Evolutionary conservation across 2,888 invertebrate genomes (phyloP), one percentile per base, ranked within the genome.

Genomic region (Aethes cnicana): DNA sequence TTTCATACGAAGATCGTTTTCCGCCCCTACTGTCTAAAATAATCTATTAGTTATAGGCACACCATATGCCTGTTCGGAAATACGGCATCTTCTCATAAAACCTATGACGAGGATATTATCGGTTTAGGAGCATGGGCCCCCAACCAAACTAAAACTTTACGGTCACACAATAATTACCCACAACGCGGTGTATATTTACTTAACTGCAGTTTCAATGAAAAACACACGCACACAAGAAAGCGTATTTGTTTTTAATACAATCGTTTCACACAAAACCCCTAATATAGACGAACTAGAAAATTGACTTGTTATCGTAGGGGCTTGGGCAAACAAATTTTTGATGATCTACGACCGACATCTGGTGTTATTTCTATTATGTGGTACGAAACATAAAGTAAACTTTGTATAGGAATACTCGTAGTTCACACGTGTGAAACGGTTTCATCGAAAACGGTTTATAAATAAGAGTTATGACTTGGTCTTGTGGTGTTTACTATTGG

Each of bases 331-430:
- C 77, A 78, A 71, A 71, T 73, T 72, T 66, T 73, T 65, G 67
- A 71, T 72, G 67, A 71, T 65, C 63, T 57, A 58, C 61, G 54
- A 54, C 60, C 60, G 59, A 66, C 78, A 80, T 73, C 69, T 80
- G 79, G 68, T 74, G 76, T 76, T 79, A 72, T 79, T 77, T 74
- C 68, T 72, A 74, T 76, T 68, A 72, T 65, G 69, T 66, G 63
- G 69, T 62, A 74, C 69, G 66, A 69, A 72, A 74, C 58, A 54
- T 65, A 63, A 63, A 72, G 69, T 72, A 70, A 75, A 74, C 72
- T 73, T 68, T 68, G 63, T 63, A 59, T 68, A 69, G 64, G 69
- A 67, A 68, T 66, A n/a, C n/a, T n/a, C n/a, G n/a, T n/a, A 63
- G 60, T 61, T 59, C 66, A 62, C 75, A 76, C 63, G 63, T 77